Percentiles rank a stretch among this genome's conserved stretches.
Evolutionary conservation across 2,797 vertebrate genomes (phyloP).

Genomic region (Eulemur rubriventer): DNA sequence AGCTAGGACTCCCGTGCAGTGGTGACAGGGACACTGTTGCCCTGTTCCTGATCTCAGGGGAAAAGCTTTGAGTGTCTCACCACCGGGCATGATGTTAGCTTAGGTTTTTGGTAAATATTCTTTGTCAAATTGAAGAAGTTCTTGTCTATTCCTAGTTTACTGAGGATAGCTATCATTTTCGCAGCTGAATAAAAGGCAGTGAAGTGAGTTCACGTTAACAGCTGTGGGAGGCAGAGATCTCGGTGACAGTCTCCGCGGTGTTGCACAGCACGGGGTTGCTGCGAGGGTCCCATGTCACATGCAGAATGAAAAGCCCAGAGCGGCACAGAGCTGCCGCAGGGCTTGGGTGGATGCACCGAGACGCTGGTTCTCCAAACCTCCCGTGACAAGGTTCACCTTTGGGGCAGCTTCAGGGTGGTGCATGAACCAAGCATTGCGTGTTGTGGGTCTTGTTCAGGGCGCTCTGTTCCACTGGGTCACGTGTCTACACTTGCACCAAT

Average conservation of each 20-base stretch:
- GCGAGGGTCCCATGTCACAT: background rate
- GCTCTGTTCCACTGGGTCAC: background rate
- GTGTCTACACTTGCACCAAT: too few relatives aligned
- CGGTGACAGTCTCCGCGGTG: fast-evolving
- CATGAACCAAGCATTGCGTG: background rate
- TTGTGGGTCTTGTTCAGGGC: too few relatives aligned
- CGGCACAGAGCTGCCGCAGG: background rate
- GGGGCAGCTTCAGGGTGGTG: too few relatives aligned
- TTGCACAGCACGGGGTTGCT: fast-evolving
- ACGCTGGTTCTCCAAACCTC: background rate
- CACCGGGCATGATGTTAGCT: too few relatives aligned
- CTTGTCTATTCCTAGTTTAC: background rate
- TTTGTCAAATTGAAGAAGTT: background rate
- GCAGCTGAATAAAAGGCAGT: background rate
- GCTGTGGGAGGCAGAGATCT: background rate
- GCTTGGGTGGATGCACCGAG: background rate
- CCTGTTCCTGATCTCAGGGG: background rate
- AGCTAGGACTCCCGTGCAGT: background rate
- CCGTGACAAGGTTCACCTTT: background rate
- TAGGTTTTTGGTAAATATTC: background rate
- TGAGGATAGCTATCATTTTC: too few relatives aligned
- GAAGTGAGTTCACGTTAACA: background rate
- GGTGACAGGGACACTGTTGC: too few relatives aligned
- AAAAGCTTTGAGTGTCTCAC: background rate
- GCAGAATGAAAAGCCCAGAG: background rate